Evolutionary conservation across 2,888 invertebrate species (phyloP).

Genomic region (Oscheius sp.): DNA sequence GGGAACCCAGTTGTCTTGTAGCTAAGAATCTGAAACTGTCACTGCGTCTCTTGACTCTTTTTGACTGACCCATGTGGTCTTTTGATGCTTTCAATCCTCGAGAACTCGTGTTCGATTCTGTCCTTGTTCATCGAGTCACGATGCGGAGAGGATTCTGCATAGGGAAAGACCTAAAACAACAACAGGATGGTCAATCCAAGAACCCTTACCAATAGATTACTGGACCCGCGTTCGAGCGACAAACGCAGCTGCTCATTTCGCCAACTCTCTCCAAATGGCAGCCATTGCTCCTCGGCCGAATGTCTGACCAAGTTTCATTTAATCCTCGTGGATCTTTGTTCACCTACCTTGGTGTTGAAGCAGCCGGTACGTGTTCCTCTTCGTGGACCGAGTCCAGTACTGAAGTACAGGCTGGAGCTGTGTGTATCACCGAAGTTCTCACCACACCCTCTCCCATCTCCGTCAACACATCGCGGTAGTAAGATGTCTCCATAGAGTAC

Average conservation of each 20-base stretch:
- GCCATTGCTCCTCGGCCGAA: conserved; percentile 69
- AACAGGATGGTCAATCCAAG: not conserved
- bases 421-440: conserved; percentile 70
- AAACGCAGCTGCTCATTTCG: conserved; percentile 68
- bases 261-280: conserved; percentile 66
- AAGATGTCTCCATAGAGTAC: conserved; percentile 68
- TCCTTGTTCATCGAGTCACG: conserved; percentile 57
- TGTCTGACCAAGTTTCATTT: conserved; percentile 43
- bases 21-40: conserved; percentile 7
- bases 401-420: conserved; percentile 69
- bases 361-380: conserved; percentile 43
- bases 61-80: conserved; percentile 49
- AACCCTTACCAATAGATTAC: conserved; percentile 45
- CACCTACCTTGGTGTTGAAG: conserved; percentile 48
- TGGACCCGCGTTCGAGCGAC: conserved; percentile 61
- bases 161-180: conserved; percentile 52
- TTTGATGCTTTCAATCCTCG: conserved; percentile 54
- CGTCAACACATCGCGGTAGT: conserved; percentile 62
- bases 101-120: conserved; percentile 53
- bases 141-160: conserved; percentile 53
- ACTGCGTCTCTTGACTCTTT: too few relatives aligned
- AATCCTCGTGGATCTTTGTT: not conserved
- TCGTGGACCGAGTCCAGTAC: conserved; percentile 66
- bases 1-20: conserved; percentile 24
- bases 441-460: conserved; percentile 66